Base-by-base conservation (phyloP, 2,797 vertebrate genomes). In the Tarsius wallacei region DNA sequence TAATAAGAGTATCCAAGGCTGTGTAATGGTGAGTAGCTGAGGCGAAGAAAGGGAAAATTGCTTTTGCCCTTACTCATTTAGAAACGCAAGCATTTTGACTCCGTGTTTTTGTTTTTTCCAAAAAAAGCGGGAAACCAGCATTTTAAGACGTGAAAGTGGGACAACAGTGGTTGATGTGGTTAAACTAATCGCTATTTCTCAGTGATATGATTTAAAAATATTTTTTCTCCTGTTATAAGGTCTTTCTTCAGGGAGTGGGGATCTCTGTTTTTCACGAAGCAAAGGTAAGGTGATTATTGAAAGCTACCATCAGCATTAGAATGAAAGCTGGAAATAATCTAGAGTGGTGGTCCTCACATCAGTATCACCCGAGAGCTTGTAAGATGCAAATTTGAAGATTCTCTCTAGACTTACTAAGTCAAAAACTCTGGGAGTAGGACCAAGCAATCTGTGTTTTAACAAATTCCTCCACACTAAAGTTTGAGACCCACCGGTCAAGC, bases 151-250 rank as follows among this genome's bases (percentile, higher is more conserved):
- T 22, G 13, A 90, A 26, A 17, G 12, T 51, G 61, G 63, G 28
- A 0, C 33, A 42, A 42, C 19, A 51, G n/a, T 74, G 64, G 13
- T 16, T 80, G 88, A 80, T 42, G 17, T 49, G 28, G 26, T 85
- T 81, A 84, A 92, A 83, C 28, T 73, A 76, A 78, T 70, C 55
- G 49, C 42, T 91, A 71, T 13, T 77, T 89, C n/a, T 90, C n/a
- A 19, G 2, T 87, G 59, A 93, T 33, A 7, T 28, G n/a, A 82
- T 59, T 74, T 51, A 0, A n/a, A 49, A 70, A 93, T 81, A 33
- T 57, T 57, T 61, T 53, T 95, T 91, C 91, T 91, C 42, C 53
- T 76, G 2, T 89, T 87, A 86, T 88, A 70, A 71, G 5, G 26
- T 88, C 59, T 91, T 94, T 17, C 49, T 70, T 5, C 51, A 31